Conservation (phyloP, 2,888 invertebrate genomes). For the Lithophane leautieri region DNA sequence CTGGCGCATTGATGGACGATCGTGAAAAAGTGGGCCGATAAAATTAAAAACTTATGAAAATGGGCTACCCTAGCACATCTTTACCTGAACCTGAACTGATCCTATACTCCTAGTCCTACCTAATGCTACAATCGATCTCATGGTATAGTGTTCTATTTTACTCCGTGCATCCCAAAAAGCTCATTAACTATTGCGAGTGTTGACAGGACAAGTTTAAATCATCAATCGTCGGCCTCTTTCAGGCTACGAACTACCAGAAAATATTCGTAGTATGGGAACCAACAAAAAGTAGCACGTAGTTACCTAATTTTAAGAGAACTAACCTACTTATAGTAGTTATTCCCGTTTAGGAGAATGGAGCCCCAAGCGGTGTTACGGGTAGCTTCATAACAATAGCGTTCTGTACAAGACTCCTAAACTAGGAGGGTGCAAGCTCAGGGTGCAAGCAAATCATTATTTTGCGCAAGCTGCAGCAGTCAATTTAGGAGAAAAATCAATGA, state of each 20-base stretch:
- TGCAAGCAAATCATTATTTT: conserved; percentile 21
- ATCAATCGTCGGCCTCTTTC: background rate
- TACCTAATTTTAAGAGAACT: background rate
- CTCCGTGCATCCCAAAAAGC: background rate
- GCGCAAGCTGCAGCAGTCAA: conserved; percentile 21
- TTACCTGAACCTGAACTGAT: too few species aligned
- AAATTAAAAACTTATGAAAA: too few species aligned
- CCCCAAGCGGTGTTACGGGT: conserved; percentile 19
- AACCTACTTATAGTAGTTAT: conserved; percentile 28
- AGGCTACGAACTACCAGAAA: background rate
- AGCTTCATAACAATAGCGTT: conserved; percentile 31
- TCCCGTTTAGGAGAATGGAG: conserved; percentile 30
- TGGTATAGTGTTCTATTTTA: too few species aligned
- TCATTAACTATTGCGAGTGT: background rate
- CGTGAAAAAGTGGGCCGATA: too few species aligned
- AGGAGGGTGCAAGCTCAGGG: conserved; percentile 24
- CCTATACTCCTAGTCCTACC: too few species aligned
- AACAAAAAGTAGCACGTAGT: background rate
- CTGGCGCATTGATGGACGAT: too few species aligned
- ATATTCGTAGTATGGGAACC: background rate
- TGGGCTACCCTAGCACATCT: too few species aligned
- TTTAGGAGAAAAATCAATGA: conserved; percentile 19
- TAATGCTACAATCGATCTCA: too few species aligned
- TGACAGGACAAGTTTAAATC: background rate
- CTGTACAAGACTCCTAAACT: background rate